A percentile compares a stretch with the other conserved stretches of the same genome.
Evolutionary conservation across 2,113 vertebrate genomes (phyloP).

Genomic region (Pseudopodoces humilis): DNA sequence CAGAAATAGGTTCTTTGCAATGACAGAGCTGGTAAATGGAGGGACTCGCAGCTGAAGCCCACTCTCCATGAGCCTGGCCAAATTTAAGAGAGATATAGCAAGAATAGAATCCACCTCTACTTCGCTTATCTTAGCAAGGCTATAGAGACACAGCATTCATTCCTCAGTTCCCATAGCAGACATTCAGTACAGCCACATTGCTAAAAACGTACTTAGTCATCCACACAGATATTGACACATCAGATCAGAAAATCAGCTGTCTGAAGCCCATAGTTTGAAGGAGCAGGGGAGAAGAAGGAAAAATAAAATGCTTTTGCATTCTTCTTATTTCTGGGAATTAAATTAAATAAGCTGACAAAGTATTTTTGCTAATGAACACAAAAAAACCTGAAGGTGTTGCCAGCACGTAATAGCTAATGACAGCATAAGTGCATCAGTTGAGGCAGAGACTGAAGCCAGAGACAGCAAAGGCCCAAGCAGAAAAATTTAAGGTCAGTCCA

Average conservation of each 20-base stretch:
- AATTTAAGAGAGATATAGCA: not conserved
- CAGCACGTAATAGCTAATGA: not conserved
- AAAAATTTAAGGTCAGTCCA: not conserved
- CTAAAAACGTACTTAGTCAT: not conserved
- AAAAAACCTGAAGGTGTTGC: not conserved
- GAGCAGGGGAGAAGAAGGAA: rapidly evolving
- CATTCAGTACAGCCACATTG: not conserved
- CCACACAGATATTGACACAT: not conserved
- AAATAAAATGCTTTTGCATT: not conserved
- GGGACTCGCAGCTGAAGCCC: not conserved
- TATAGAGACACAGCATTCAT: not conserved
- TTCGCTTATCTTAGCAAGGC: not conserved
- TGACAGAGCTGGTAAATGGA: not conserved
- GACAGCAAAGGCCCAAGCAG: not conserved
- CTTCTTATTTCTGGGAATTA: not conserved
- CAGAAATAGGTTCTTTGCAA: not conserved
- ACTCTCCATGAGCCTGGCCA: not conserved
- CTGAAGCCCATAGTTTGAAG: not conserved
- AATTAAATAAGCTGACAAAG: not conserved
- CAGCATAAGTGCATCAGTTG: not conserved
- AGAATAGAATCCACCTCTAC: not conserved
- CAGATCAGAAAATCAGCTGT: not conserved
- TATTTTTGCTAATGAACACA: not conserved
- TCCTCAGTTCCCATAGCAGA: not conserved
- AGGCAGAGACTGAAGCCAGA: not conserved